Evolutionary conservation across 2,888 invertebrate species (phyloP).

Genomic region (Parnassius orleans): DNA sequence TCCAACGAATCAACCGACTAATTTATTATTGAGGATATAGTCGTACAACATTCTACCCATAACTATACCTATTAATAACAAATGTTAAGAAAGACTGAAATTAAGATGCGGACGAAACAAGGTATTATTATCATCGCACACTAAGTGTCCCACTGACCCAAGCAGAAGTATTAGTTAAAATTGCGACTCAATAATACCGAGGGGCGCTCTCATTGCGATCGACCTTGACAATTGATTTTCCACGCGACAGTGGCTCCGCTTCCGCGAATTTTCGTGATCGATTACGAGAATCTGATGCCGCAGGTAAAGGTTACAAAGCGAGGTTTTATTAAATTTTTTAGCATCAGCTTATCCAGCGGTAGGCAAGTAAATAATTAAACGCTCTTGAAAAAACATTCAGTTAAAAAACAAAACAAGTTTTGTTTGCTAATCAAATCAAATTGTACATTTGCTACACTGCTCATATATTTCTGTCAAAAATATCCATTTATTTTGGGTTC

Average conservation of each 20-base stretch:
- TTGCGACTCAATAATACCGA: not conserved
- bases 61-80: not conserved
- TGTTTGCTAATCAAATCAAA: too few relatives aligned
- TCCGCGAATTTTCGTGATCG: not conserved
- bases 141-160: not conserved
- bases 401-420: too few relatives aligned
- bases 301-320: too few relatives aligned
- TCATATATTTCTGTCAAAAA: too few relatives aligned
- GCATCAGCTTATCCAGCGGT: too few relatives aligned
- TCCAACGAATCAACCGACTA: not conserved
- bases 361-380: too few relatives aligned
- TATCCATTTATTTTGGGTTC: too few relatives aligned
- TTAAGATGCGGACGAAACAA: not conserved
- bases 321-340: too few relatives aligned
- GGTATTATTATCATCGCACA: not conserved
- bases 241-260: not conserved
- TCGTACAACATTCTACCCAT: not conserved
- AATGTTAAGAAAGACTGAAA: not conserved
- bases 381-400: too few relatives aligned
- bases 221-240: slow-evolving; percentile 2
- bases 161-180: slow-evolving; percentile 1
- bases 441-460: too few relatives aligned
- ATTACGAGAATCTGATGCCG: too few relatives aligned
- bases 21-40: too few relatives aligned
- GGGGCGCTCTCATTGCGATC: not conserved